A percentile compares a stretch with the other conserved stretches of the same genome.
phyloP scores from a whole-genome alignment of 1,140 invertebrate genomes.

The Drosophila sechellia region DNA sequence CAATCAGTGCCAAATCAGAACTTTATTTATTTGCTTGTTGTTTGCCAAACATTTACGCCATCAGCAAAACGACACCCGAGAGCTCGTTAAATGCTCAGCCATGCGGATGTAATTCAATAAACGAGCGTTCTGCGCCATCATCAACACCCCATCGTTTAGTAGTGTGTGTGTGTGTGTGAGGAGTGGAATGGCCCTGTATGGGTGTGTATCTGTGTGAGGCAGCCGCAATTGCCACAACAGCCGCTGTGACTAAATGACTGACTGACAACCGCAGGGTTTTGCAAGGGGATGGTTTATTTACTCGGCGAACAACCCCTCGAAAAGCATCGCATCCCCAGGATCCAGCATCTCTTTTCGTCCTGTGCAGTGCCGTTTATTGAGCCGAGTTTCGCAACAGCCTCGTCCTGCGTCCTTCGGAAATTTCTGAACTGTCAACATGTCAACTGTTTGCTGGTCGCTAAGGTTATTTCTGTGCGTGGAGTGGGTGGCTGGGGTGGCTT shows the following conservation, averaged over 20 bases:
- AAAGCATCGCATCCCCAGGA: conserved; percentile 9
- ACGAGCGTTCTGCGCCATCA: conserved; percentile 75
- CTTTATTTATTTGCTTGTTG: conserved; percentile 84
- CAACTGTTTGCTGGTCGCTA: conserved; percentile 51
- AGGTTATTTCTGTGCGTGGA: neutral
- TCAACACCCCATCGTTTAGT: conserved; percentile 74
- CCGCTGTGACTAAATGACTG: conserved; percentile 76
- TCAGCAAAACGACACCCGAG: conserved; percentile 83
- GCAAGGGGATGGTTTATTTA: conserved; percentile 76
- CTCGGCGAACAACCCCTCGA: conserved; percentile 68
- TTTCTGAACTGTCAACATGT: conserved; percentile 78
- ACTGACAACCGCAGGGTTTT: conserved; percentile 74
- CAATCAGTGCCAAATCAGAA: conserved; percentile 82
- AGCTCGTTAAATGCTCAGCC: conserved; percentile 83
- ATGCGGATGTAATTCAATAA: conserved; percentile 84
- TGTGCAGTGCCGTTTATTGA: conserved; percentile 77
- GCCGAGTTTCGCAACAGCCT: conserved; percentile 77
- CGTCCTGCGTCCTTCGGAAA: conserved; percentile 49
- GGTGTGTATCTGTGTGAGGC: conserved; percentile 30
- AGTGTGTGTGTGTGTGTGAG: conserved; percentile 22
- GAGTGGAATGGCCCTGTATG: neutral
- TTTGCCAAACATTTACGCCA: conserved; percentile 83
- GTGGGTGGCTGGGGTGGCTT: conserved; percentile 23
- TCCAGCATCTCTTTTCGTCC: conserved; percentile 6
- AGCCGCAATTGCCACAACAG: conserved; percentile 43